A percentile compares a stretch with the other conserved stretches of the same genome.
phyloP scores from a whole-genome alignment of 2,113 vertebrate genomes.

The Hassar affinis region DNA sequence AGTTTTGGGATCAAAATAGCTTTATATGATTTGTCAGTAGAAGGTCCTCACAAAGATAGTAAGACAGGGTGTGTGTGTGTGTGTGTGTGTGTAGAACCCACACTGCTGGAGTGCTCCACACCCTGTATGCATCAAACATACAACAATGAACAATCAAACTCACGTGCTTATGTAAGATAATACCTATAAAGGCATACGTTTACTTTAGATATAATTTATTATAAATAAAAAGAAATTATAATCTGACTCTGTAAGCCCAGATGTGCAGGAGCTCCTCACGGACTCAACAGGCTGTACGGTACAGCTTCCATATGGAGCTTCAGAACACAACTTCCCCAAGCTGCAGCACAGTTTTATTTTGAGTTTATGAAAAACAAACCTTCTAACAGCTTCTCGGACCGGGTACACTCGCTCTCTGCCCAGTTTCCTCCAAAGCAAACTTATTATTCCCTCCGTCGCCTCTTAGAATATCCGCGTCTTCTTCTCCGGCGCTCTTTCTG shows the following conservation, averaged over 20 bases:
- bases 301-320: slow-evolving; percentile 33
- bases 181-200: neutral
- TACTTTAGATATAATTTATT: neutral
- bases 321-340: neutral
- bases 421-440: neutral
- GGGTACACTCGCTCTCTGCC: neutral
- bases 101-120: slow-evolving; percentile 11
- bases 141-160: neutral
- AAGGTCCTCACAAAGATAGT: neutral
- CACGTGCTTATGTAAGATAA: too few species aligned
- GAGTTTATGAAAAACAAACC: neutral
- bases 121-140: neutral
- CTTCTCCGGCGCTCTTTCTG: neutral
- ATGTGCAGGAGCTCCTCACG: neutral
- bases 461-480: neutral
- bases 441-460: neutral
- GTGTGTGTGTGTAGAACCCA: neutral
- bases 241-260: neutral
- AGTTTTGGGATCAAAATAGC: neutral
- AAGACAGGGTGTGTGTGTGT: neutral
- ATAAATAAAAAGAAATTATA: too few species aligned
- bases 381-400: slow-evolving; percentile 4
- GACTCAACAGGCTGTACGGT: slow-evolving; percentile 16
- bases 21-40: neutral
- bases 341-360: too few species aligned